phyloP scores from a whole-genome alignment of 2,888 invertebrate species.

The Leptopilina myrica region DNA sequence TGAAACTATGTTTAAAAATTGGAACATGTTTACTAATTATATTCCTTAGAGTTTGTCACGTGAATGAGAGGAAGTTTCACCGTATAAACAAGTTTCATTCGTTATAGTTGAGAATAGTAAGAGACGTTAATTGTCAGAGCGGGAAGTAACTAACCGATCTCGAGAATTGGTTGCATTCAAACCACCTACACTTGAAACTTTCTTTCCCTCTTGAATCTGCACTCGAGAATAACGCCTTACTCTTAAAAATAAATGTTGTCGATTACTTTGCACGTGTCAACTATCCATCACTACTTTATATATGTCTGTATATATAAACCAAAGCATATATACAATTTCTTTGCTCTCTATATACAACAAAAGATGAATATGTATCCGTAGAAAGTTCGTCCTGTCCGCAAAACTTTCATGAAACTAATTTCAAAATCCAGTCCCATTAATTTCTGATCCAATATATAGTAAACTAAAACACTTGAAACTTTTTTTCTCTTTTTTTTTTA shows the following conservation, averaged over 20 bases:
- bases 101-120: constrained; percentile 25
- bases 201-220: constrained; percentile 9
- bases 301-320: background rate
- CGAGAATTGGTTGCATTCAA: constrained; percentile 1
- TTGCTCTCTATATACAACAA: background rate
- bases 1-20: too few species aligned
- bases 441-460: background rate
- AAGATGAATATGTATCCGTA: constrained; percentile 30
- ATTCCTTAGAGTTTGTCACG: background rate
- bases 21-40: background rate
- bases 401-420: background rate
- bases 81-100: constrained; percentile 32
- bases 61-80: constrained; percentile 17
- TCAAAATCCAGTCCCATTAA: background rate
- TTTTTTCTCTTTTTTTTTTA: too few species aligned
- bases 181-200: constrained; percentile 34
- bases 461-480: background rate
- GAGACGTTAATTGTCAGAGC: constrained; percentile 35
- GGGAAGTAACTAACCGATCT: constrained; percentile 30
- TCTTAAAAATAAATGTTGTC: constrained; percentile 18
- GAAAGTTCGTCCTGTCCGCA: constrained; percentile 28
- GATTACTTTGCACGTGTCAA: constrained; percentile 40
- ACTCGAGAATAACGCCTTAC: constrained; percentile 1
- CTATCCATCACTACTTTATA: constrained; percentile 14
- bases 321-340: background rate